Percentiles rank a stretch among this genome's conserved stretches.
phyloP scores from a whole-genome alignment of 2,888 invertebrate species.

The Agrypnus murinus region DNA sequence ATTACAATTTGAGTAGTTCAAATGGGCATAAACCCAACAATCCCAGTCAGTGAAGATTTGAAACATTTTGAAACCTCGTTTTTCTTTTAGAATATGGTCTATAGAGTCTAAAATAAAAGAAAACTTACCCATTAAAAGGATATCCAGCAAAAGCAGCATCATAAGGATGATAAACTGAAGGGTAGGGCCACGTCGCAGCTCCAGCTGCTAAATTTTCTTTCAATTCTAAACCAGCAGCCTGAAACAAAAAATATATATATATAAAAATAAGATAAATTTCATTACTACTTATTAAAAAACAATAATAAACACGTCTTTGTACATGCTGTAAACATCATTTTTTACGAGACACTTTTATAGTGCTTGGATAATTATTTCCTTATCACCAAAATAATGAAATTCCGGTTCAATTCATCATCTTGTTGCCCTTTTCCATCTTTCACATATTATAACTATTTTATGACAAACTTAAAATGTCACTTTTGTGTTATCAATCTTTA shows the following conservation, averaged over 20 bases:
- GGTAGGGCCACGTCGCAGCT: slow-evolving; percentile 92
- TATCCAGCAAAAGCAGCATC: slow-evolving; percentile 95
- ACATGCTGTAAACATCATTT: neutral
- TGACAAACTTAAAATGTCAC: slow-evolving; percentile 8
- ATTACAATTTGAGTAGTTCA: no score
- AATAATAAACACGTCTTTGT: neutral
- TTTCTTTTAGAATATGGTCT: no score
- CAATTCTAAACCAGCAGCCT: slow-evolving; percentile 90
- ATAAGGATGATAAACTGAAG: slow-evolving; percentile 94
- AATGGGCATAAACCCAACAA: no score
- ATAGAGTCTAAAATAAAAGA: no score
- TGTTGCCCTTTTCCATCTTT: neutral
- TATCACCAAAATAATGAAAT: slow-evolving; percentile 15
- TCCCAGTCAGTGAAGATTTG: no score
- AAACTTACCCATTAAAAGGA: slow-evolving; percentile 95
- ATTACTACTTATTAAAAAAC: slow-evolving; percentile 1
- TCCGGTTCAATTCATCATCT: slow-evolving; percentile 2
- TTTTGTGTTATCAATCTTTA: slow-evolving; percentile 26
- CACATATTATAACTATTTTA: neutral
- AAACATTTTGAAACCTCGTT: no score
- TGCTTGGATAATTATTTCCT: slow-evolving; percentile 19
- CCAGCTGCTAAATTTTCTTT: slow-evolving; percentile 92
- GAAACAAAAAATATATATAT: slow-evolving; percentile 62
- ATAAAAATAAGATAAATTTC: neutral
- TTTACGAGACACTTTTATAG: slow-evolving; percentile 29